Evolutionary conservation across 1,140 invertebrate genomes (phyloP).

Genomic region (Diuraphis noxia): DNA sequence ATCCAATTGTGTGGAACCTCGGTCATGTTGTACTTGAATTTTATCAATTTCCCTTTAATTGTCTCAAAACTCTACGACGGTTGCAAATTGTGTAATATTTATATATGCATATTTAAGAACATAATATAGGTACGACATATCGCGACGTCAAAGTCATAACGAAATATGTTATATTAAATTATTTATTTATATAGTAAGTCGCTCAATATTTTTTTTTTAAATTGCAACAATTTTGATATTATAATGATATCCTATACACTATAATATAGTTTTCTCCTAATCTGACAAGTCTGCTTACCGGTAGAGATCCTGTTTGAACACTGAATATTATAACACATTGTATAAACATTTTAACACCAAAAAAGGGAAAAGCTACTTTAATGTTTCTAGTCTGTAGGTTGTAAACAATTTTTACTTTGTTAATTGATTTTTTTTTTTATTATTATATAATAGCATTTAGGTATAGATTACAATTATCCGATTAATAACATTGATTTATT

Average conservation of each 20-base stretch:
- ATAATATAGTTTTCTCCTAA: neutral
- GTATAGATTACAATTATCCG: neutral
- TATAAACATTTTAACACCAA: neutral
- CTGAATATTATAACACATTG: neutral
- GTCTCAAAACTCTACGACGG: neutral
- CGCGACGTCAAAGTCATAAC: neutral
- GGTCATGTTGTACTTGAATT: neutral
- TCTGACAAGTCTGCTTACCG: neutral
- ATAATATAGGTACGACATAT: neutral
- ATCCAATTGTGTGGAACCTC: neutral
- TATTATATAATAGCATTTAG: neutral
- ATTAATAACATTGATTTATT: neutral
- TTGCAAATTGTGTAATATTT: neutral
- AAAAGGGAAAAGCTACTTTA: neutral
- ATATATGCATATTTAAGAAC: neutral
- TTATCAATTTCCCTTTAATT: neutral
- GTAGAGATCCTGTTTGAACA: conserved; percentile 7
- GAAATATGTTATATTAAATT: neutral
- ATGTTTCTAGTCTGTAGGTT: conserved; percentile 50
- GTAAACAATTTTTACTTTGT: conserved; percentile 19
- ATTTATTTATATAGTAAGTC: neutral
- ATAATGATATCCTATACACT: neutral
- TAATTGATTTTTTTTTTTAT: conserved; percentile 24
- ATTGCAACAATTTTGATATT: neutral
- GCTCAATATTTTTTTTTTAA: conserved; percentile 3